Evolutionary conservation across 2,888 invertebrate genomes (phyloP), one percentile per base, ranked within the genome.

Genomic region (Laspeyria flexula): DNA sequence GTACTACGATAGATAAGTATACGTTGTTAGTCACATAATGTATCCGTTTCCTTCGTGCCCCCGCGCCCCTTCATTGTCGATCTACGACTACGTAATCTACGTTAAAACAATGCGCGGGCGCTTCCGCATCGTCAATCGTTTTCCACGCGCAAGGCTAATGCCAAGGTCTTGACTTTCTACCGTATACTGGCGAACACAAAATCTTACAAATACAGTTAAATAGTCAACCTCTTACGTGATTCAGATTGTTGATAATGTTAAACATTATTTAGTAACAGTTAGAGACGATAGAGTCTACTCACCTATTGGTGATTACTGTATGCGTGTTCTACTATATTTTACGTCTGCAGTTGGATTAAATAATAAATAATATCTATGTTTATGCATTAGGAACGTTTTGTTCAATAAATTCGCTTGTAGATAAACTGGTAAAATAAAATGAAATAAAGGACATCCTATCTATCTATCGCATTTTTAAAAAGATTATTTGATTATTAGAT

Each of bases 81-180:
- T 43, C 40, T 46, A 35, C 50, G 65, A 65, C 61, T 75, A 77
- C 77, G 80, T 81, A 80, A 80, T 79, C 76, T 71, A 73, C 75
- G 76, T 74, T 83, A 79, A 85, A 87, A 90, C 90, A 90, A 90
- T 88, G 88, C 79, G 68, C 73, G 63, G 59, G 66, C 74, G 74
- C 84, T 90, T 90, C 89, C 90, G 86, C 81, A 75, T 85, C 85
- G 84, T 83, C 83, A 78, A 77, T 78, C 79, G 82, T 86, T 88
- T 85, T 87, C 83, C 88, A 86, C 85, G 82, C 79, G 76, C 88
- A 88, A 90, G 88, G 89, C 83, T 90, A 89, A 81, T 86, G 90
- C 85, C 89, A 90, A 90, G 90, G 89, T 85, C 88, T 83, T 63
- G 70, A 81, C 90, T 89, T 90, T 90, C 89, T 86, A 87, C 70